Percentiles rank a stretch among this genome's conserved stretches.
These are phyloP conservation scores for Phasia obesa DNA, from an alignment of 2,888 invertebrate genomes.

Conservation along the genomic window DNA sequence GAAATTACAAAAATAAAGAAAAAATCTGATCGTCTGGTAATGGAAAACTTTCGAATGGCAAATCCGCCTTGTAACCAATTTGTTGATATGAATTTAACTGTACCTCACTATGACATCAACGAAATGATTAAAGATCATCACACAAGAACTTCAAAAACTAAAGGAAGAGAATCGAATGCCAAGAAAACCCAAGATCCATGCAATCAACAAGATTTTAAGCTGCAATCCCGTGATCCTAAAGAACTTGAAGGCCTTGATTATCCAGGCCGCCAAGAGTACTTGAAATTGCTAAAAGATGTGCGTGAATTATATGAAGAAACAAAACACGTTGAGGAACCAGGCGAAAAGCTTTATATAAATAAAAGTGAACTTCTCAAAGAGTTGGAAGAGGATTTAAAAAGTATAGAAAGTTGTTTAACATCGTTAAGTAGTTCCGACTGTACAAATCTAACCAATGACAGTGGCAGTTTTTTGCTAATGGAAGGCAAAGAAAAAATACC, in stretches of 20 bases:
- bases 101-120: conserved; percentile 74
- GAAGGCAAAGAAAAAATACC: conserved; percentile 80
- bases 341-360: conserved; percentile 74
- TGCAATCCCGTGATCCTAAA: conserved; percentile 75
- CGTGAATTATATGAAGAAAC: conserved; percentile 74
- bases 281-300: conserved; percentile 76
- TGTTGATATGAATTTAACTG: conserved; percentile 75
- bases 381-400: conserved; percentile 79
- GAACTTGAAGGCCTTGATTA: conserved; percentile 75
- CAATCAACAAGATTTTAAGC: conserved; percentile 73
- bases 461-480: conserved; percentile 80
- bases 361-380: conserved; percentile 75
- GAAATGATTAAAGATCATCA: conserved; percentile 73
- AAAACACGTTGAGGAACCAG: conserved; percentile 67
- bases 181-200: conserved; percentile 72
- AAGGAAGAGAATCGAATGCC: conserved; percentile 53
- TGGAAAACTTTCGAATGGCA: conserved; percentile 75
- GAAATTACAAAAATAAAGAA: conserved; percentile 72
- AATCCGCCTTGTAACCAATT: conserved; percentile 75
- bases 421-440: conserved; percentile 80
- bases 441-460: conserved; percentile 81
- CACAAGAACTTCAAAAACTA: conserved; percentile 12
- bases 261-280: conserved; percentile 77
- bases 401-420: conserved; percentile 80
- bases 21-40: conserved; percentile 65